These are phyloP conservation scores for Sebastes miniatus DNA, from an alignment of 2,797 vertebrate genomes.

Conservation along the genomic window DNA sequence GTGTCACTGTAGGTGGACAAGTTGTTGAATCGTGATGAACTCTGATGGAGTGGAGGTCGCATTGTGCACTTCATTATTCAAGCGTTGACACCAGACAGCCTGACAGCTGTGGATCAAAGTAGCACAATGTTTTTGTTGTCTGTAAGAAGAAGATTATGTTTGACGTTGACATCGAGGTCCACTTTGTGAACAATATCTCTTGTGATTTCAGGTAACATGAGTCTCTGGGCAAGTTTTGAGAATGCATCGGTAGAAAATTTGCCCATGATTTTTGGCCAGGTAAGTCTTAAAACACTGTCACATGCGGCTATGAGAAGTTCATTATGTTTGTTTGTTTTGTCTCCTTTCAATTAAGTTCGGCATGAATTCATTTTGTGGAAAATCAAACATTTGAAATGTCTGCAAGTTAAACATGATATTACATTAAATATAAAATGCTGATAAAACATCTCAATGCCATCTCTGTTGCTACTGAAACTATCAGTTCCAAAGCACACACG, in stretches of 20 bases:
- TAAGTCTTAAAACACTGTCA: constrained; percentile 30
- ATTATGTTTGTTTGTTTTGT: neutral
- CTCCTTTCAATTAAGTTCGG: too few species aligned
- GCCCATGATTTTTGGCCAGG: constrained; percentile 61
- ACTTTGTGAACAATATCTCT: neutral
- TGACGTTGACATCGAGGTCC: neutral
- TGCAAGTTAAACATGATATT: too few species aligned
- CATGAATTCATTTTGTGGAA: too few species aligned
- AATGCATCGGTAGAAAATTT: constrained; percentile 46
- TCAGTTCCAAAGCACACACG: neutral
- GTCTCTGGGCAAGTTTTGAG: constrained; percentile 57
- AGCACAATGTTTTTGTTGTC: neutral
- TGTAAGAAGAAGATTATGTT: neutral
- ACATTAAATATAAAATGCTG: too few species aligned
- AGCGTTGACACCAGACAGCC: neutral
- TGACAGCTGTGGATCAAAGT: neutral
- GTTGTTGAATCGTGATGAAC: constrained; percentile 41
- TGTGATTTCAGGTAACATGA: constrained; percentile 70
- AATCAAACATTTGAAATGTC: too few species aligned
- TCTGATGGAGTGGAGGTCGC: constrained; percentile 10
- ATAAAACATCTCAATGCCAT: neutral
- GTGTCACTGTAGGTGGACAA: constrained; percentile 13
- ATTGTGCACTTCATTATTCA: constrained; percentile 23
- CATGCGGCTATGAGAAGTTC: neutral
- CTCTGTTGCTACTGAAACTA: neutral